Evolutionary conservation across 1,140 invertebrate species (phyloP), one percentile per base, ranked within the genome.

Genomic region (Asbolus verrucosus): DNA sequence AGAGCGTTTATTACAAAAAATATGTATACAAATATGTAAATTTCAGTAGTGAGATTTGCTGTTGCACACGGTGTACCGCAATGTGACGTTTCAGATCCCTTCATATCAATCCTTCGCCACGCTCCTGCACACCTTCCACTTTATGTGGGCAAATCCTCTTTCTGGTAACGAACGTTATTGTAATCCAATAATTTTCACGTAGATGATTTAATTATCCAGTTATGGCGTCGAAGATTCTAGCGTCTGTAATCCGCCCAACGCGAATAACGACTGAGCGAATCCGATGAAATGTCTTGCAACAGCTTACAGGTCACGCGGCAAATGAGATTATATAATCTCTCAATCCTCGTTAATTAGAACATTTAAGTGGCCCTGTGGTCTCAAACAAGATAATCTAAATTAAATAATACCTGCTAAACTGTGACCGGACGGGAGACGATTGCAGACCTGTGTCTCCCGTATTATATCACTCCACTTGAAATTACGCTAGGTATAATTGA

Each of bases 321-420:
- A 71, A 71, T 36, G 63, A 71, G 69, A 71, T 71, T 66, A 71
- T 71, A 71, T 67, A 71, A 71, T 71, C 69, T 67, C 65, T 50
- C 50, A 62, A 67, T 65, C 69, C 63, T 67, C 65, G 69, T 65
- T 71, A 71, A 71, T 71, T 71, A 71, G 46, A 61, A 54, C 50
- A 21, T 30, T 71, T 59, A 71, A 71, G 59, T 67, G 46, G 65
- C 41, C 69, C 50, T 19, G 39, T 67, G 33, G 18, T 33, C 46
- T 62, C 16, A 39, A 54, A 66, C 65, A 66, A 33, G 62, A 71
- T 71, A 71, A 71, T 71, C 62, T 46, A 71, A 71, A 71, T 71
- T 71, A 60, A 63, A 67, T 71, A 71, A 71, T 66, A 66, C 69
- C 54, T 63, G 61, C 33, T 63, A 63, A 63, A 63, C 33, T 63